These are phyloP conservation scores for Gonatopus flavifemur DNA, from an alignment of 1,140 invertebrate species.

Conservation along the genomic window DNA sequence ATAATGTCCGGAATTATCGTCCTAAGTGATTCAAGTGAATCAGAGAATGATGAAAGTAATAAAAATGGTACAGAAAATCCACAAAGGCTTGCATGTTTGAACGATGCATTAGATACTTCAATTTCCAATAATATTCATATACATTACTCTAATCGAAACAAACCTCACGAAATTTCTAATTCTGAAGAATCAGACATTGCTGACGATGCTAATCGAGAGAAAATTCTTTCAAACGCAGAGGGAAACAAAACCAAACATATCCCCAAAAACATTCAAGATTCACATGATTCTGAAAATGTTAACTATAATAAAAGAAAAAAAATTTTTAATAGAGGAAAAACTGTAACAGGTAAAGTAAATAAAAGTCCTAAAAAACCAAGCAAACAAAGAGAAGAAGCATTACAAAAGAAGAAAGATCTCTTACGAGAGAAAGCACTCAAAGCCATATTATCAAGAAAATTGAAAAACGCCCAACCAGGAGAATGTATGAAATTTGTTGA, in stretches of 20 bases:
- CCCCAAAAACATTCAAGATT: background rate
- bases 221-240: background rate
- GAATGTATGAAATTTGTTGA: slow-evolving; percentile 62
- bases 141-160: background rate
- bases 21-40: slow-evolving; percentile 29
- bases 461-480: slow-evolving; percentile 55
- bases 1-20: slow-evolving; percentile 25
- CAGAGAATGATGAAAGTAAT: background rate
- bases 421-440: slow-evolving; percentile 47
- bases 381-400: slow-evolving; percentile 22
- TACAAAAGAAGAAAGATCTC: slow-evolving; percentile 36
- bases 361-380: slow-evolving; percentile 5
- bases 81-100: background rate
- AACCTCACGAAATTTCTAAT: background rate
- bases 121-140: too few species aligned
- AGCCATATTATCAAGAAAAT: slow-evolving; percentile 29
- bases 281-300: background rate
- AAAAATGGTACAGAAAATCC: background rate
- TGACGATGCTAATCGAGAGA: background rate
- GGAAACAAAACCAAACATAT: background rate
- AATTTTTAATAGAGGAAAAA: background rate
- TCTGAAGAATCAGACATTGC: background rate
- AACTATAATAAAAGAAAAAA: background rate
- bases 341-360: background rate
- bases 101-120: background rate